Percentiles rank a stretch among this genome's conserved stretches.
Conservation (phyloP, 2,113 vertebrate species). For the Corynorhinus townsendii region DNA sequence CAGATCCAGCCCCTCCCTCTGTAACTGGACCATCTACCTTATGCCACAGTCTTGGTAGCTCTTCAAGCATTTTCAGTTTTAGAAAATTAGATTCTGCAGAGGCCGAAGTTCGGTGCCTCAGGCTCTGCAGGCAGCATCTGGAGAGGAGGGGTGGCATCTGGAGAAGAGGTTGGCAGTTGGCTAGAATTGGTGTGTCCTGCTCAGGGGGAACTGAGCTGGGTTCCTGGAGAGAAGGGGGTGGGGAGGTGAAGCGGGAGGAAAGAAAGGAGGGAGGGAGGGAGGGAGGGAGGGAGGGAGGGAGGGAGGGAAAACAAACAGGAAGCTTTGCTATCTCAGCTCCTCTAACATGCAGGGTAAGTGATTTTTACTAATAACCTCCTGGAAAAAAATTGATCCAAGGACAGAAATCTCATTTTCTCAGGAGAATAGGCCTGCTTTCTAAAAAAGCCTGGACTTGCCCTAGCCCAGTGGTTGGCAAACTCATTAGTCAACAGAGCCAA, state of each 20-base stretch:
- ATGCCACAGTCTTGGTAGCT: neutral
- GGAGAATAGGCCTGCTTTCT: neutral
- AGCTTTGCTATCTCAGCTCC: neutral
- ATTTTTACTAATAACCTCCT: neutral
- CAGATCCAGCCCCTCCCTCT: neutral
- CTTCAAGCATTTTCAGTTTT: neutral
- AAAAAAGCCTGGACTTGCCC: neutral
- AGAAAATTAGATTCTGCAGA: neutral
- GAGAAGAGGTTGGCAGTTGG: neutral
- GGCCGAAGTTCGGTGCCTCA: neutral
- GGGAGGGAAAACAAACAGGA: neutral
- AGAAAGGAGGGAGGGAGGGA: neutral
- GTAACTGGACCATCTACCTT: neutral
- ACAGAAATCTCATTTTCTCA: neutral
- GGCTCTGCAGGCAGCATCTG: neutral
- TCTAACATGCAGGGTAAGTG: neutral
- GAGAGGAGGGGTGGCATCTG: neutral
- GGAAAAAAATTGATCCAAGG: neutral
- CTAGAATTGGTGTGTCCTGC: neutral
- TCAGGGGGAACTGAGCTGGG: neutral
- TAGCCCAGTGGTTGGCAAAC: too few species aligned
- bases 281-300: neutral
- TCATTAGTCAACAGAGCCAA: too few species aligned
- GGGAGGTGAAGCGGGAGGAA: neutral
- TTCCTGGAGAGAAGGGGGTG: neutral